Evolutionary conservation across 2,888 invertebrate species (phyloP), one percentile per base, ranked within the genome.

Genomic region (Alentia gelatinosa): DNA sequence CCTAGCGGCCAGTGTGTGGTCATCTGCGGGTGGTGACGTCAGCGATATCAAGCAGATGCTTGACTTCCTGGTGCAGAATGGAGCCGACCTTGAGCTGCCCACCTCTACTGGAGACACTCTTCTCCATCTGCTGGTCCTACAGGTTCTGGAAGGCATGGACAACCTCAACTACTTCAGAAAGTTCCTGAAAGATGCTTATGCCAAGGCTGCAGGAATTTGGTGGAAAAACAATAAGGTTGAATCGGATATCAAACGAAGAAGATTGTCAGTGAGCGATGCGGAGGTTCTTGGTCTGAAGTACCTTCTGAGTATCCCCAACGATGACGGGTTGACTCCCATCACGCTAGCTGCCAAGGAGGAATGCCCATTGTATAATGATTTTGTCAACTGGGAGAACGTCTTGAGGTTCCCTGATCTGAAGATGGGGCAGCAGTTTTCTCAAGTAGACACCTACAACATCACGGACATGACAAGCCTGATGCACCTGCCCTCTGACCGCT

Each of bases 361-460:
- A 74, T 74, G 15, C n/a, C 84, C 84, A 9, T 26, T 84, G 5
- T 84, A 84, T 30, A 1, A 7, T 84, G 84, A 84, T 26, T 4
- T 84, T 3, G 84, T 84, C 40, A 42, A 42, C 42, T 84, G 84
- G 84, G 30, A 84, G 40, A 84, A 84, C 12, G 84, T 84, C n/a
- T 1, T 84, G 12, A 39, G 84, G 4, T 84, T n/a, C 47, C 40
- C 84, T 23, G 84, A 84, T 26, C 40, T 26, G 30, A 74, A 74
- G 35, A 39, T 26, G 30, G 26, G 47, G 5, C 9, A 39, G 26
- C 23, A 26, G 84, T n/a, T 84, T 40, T 42, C 42, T 1, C 9
- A 42, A 1, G 84, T 39, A 23, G 42, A 84, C 26, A 84, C 42
- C 4, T 84, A n/a, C 30, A 30, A 84, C 47, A 30, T 84, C 23